Conservation (phyloP, 1,140 invertebrate genomes). For the Cecropterus lyciades region DNA sequence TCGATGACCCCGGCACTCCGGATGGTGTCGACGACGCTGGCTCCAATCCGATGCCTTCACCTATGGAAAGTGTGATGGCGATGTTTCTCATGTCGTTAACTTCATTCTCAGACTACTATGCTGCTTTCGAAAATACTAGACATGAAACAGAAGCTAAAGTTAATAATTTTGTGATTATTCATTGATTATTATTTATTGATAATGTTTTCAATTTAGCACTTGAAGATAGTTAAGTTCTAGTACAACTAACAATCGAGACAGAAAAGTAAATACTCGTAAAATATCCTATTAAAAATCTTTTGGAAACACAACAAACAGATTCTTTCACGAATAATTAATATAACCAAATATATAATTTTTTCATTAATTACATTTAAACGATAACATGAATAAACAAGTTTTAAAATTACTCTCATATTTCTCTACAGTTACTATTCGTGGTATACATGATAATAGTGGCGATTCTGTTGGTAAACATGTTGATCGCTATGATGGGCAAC, state of each 20-base stretch:
- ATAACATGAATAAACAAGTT: too few species aligned
- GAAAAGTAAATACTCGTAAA: too few species aligned
- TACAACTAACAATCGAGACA: too few species aligned
- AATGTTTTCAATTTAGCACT: too few species aligned
- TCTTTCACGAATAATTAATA: too few species aligned
- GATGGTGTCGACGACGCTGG: slow-evolving; percentile 90
- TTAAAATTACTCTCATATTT: too few species aligned
- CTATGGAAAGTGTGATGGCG: slow-evolving; percentile 96
- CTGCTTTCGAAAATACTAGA: slow-evolving; percentile 93
- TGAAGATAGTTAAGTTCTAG: too few species aligned
- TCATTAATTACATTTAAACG: too few species aligned
- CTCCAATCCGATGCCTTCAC: slow-evolving; percentile 94
- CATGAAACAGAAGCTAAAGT: slow-evolving; percentile 96
- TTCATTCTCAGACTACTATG: slow-evolving; percentile 97
- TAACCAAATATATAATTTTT: too few species aligned
- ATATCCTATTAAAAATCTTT: too few species aligned
- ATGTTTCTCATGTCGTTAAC: slow-evolving; percentile 99
- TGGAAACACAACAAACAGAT: too few species aligned
- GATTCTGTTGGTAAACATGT: slow-evolving; percentile 96
- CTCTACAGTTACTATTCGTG: slow-evolving; percentile 96
- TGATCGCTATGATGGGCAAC: slow-evolving; percentile 99
- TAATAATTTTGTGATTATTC: slow-evolving; percentile 65
- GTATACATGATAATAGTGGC: slow-evolving; percentile 98
- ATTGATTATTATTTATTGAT: slow-evolving; percentile 1
- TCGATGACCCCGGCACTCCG: slow-evolving; percentile 90